Evolutionary conservation across 2,113 vertebrate species (phyloP), one percentile per base, ranked within the genome.

Genomic region (Phaethon lepturus): DNA sequence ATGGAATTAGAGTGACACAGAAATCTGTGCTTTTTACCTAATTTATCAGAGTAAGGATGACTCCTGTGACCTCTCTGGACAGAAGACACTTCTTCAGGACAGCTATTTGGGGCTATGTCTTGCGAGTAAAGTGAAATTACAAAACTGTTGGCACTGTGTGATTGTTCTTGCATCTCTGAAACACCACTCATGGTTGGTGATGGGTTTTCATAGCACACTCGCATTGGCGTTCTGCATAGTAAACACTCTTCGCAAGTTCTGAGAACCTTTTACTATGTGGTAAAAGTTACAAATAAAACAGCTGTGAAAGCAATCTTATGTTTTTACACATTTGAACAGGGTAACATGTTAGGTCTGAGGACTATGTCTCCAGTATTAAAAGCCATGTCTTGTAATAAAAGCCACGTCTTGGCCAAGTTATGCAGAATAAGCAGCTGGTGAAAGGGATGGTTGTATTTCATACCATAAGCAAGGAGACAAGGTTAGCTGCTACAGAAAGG

Each of bases 351-450:
- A 38, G 29, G 20, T 14, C 18, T 82, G 71, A 92, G 72, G 63
- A 12, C 44, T 60, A 0, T 9, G 4, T 35, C 22, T 28, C 16
- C 45, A 38, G 40, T 2, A 19, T 9, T 44, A 44, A 63, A 55
- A 75, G 77, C 77, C 1, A 0, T 2, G 10, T 29, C 50, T 29
- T 28, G 25, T 31, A 59, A 14, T 52, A 76, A 56, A 56, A 44
- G 60, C 42, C 3, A 0, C 18, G 24, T 58, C 35, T 33, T 47
- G 17, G 52, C 40, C 29, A 38, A 18, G n/a, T 60, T 17, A 12
- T 0, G 22, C 22, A 17, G 56, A 64, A 13, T 13, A 33, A 50
- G 49, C 26, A 87, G 56, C 56, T 75, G 73, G 17, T 53, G 50
- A 15, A 81, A 45, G 50, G 66, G 49, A 1, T 6, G n/a, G 28